These are phyloP conservation scores for Lontra canadensis DNA, from an alignment of 2,113 vertebrate species.

Conservation along the genomic window DNA sequence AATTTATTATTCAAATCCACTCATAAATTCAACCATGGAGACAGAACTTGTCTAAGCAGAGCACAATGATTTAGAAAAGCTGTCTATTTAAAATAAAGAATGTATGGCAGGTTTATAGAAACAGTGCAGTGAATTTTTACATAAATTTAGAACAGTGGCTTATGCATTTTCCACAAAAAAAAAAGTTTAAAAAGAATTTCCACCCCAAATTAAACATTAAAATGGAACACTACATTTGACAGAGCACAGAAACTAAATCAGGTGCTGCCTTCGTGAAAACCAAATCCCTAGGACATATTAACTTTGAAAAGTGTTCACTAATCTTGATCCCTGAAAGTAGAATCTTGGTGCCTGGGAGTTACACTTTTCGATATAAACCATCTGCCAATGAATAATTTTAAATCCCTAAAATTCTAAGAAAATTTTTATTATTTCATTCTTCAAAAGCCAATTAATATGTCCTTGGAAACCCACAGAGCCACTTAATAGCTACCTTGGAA, in stretches of 20 bases:
- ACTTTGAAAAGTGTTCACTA: conserved; percentile 63
- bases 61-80: conserved; percentile 90
- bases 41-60: conserved; percentile 91
- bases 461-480: conserved; percentile 22
- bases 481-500: conserved; percentile 37
- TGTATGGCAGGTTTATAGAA: conserved; percentile 91
- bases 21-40: conserved; percentile 90
- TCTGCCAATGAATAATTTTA: not conserved
- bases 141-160: conserved; percentile 90
- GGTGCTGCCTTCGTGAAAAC: conserved; percentile 47
- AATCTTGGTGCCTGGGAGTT: conserved; percentile 31
- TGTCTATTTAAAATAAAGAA: conserved; percentile 93
- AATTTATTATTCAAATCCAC: conserved; percentile 93
- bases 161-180: conserved; percentile 85
- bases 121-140: conserved; percentile 88
- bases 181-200: conserved; percentile 79
- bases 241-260: conserved; percentile 76
- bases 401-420: conserved; percentile 28
- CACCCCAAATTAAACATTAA: conserved; percentile 85
- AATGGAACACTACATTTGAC: conserved; percentile 77
- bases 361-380: conserved; percentile 40
- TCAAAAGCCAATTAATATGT: conserved; percentile 52
- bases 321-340: not conserved
- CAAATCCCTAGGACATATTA: not conserved
- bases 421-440: not conserved